phyloP scores from a whole-genome alignment of 2,113 vertebrate species.

The Eudyptes chrysolophus region DNA sequence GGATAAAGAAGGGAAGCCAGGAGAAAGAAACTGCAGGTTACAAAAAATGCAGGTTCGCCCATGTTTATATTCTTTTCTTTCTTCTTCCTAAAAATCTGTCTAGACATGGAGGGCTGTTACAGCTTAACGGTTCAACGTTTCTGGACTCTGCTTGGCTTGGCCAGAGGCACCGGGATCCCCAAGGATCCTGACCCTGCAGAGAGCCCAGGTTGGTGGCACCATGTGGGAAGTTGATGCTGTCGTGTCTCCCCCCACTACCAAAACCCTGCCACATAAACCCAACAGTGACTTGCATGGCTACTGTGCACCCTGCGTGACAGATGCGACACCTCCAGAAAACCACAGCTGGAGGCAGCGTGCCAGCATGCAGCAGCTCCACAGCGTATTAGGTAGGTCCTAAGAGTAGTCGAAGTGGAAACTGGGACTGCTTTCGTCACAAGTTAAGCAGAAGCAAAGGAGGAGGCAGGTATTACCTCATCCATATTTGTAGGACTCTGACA shows the following conservation, averaged over 20 bases:
- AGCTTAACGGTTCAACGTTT: rapidly evolving
- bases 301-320: rapidly evolving
- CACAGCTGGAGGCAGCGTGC: neutral
- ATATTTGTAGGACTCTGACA: neutral
- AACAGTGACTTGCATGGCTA: neutral
- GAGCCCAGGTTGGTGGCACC: neutral
- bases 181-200: neutral
- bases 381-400: neutral
- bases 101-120: neutral
- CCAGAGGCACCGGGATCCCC: neutral
- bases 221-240: rapidly evolving
- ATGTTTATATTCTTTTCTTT: neutral
- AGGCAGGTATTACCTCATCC: neutral
- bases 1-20: neutral
- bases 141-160: neutral
- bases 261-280: neutral
- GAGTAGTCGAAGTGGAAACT: neutral
- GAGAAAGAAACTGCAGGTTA: neutral
- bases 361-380: neutral
- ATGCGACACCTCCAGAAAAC: neutral
- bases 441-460: neutral
- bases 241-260: neutral
- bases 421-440: neutral
- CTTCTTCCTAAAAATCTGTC: neutral
- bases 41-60: neutral